Evolutionary conservation across 2,797 vertebrate genomes (phyloP).

Genomic region (Neoniphon sammara): DNA sequence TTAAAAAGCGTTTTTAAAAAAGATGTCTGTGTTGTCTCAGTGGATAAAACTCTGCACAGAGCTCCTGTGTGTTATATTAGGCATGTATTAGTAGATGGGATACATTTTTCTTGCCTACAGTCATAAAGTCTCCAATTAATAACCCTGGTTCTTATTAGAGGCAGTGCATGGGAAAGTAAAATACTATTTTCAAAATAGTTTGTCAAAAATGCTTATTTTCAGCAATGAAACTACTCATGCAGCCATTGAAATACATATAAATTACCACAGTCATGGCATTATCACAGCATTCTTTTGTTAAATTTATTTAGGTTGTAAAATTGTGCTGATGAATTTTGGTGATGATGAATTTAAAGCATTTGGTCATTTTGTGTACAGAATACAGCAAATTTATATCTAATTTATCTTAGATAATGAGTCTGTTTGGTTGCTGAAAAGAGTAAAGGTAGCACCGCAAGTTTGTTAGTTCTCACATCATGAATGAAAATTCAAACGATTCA

Average conservation of each 20-base stretch:
- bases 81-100: background rate
- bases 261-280: background rate
- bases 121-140: background rate
- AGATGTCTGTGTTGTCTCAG: constrained; percentile 12
- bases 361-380: too few species aligned
- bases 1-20: constrained; percentile 54
- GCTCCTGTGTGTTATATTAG: background rate
- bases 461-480: too few species aligned
- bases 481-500: too few species aligned
- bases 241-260: background rate
- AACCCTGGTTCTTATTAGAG: background rate
- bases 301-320: background rate
- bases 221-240: background rate
- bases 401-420: too few species aligned
- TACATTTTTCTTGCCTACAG: background rate
- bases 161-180: background rate
- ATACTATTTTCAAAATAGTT: background rate
- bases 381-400: too few species aligned
- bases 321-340: too few species aligned
- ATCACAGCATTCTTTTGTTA: background rate
- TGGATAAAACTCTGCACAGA: constrained; percentile 20
- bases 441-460: too few species aligned
- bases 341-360: too few species aligned
- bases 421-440: too few species aligned
- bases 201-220: background rate